Evolutionary conservation across 1,140 invertebrate species (phyloP), one percentile per base, ranked within the genome.

Genomic region (Manduca sexta): DNA sequence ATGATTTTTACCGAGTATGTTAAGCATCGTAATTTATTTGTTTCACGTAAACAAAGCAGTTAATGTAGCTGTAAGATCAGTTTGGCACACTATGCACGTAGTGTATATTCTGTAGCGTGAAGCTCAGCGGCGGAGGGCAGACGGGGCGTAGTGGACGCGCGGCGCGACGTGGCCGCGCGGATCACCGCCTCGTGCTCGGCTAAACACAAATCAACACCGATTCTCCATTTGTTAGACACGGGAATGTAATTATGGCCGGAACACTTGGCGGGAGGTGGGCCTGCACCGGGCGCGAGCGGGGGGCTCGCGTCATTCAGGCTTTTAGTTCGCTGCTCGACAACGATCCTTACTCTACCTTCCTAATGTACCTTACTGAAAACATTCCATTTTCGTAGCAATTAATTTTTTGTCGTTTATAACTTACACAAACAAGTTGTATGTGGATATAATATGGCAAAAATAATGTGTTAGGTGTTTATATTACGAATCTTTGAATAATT

Each of bases 141-240:
- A 44, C 21, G 21, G 8, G 21, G 8, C 21, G 21, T 8, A 26
- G 21, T 26, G 21, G 21, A 26, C 21, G 21, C 21, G 21, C 21
- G 21, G 21, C 21, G 21, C 21, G 21, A 26, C 21, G 21, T 8
- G 21, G 21, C 21, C 21, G 48, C 47, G 49, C 55, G 62, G 71
- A 74, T 77, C 77, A 68, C 66, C 64, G 72, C 66, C 60, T 46
- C 43, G 44, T 41, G 42, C 70, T 66, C 57, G 57, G 63, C 72
- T 80, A 77, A 81, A 84, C 81, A 82, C 83, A 83, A 84, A 86
- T 84, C 83, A 86, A 86, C 81, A 86, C 71, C 78, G 83, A 84
- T 84, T 81, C 81, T 86, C 83, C 83, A 86, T 86, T 86, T 86
- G 81, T 86, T 81, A 83, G 81, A 86, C 83, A 86, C 78, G 81